Conservation (phyloP, 2,113 vertebrate species). For the Pantherophis guttatus region DNA sequence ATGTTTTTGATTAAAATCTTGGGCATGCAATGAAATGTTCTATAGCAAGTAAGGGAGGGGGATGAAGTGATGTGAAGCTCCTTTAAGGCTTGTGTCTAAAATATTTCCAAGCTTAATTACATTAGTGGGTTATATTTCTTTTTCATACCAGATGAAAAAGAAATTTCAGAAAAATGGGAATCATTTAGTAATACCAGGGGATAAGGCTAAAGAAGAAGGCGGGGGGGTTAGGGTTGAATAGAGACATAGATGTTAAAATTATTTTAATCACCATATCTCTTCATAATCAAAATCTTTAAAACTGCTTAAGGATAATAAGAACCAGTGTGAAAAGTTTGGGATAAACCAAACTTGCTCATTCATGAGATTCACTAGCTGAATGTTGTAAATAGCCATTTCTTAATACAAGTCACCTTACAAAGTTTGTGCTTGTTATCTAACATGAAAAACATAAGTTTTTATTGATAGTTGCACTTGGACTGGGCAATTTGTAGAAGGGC, state of each 20-base stretch:
- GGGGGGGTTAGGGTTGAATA: background rate
- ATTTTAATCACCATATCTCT: background rate
- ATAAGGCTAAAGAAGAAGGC: background rate
- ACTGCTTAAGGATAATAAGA: background rate
- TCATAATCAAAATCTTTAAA: background rate
- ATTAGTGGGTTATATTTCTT: slow-evolving; percentile 17
- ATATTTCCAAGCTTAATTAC: slow-evolving; percentile 19
- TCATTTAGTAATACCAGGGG: slow-evolving; percentile 10
- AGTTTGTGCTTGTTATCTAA: background rate
- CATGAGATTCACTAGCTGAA: background rate
- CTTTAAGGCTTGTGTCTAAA: slow-evolving; percentile 8
- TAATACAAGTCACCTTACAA: background rate
- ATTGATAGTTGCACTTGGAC: background rate
- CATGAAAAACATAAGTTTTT: background rate
- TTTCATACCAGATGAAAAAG: slow-evolving; percentile 15
- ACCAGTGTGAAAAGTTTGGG: background rate
- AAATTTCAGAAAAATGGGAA: background rate
- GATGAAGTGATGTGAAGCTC: background rate
- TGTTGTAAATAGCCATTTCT: background rate
- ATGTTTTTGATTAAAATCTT: background rate
- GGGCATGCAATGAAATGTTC: slow-evolving; percentile 3
- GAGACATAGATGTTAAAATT: background rate
- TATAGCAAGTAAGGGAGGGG: background rate
- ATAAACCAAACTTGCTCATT: background rate
- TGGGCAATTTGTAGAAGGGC: background rate